Evolutionary conservation across 2,113 vertebrate species (phyloP), one percentile per base, ranked within the genome.

Genomic region (Bujurquina vittata): DNA sequence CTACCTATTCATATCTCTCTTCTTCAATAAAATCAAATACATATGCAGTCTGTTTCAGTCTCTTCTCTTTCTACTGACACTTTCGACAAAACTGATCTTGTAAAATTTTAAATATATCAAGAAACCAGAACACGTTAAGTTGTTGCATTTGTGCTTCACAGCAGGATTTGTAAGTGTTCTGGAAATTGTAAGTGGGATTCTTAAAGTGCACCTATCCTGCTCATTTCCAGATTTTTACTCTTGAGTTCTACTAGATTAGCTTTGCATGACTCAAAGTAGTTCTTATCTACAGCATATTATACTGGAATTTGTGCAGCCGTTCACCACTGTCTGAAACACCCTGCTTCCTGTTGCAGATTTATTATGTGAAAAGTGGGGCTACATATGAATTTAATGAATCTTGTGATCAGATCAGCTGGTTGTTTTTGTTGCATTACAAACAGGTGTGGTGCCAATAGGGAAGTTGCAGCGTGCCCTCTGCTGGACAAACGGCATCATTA

Each of bases 11-110:
- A 97, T 96, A 97, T 97, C 90, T 96, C 96, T 96, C 96, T 97
- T 97, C 96, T 97, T 95, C 96, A 98, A 99, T 99, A 98, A 96
- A 99, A 97, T 92, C 95, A 93, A 97, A 96, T 96, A 94, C 95
- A 95, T 97, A 97, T 95, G 96, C 93, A 94, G 83, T 82, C 77
- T 72, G 5, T 75, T 52, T 90, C 55, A 43, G 86, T 10, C 40
- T 88, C 20, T 62, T 81, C 10, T 61, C 10, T n/a, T 54, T 77
- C 26, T 56, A 18, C 49, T 73, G 17, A 3, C n/a, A 62, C n/a
- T 23, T 37, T 49, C 10, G 37, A 10, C 20, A 40, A 15, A 75
- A 75, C 4, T 76, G 18, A 10, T 52, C 23, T 31, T 3, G 14
- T 72, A 54, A 20, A 31, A 12, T 52, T 69, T 69, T 5, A 20